Percentiles rank a stretch among this genome's conserved stretches.
These are phyloP conservation scores for Peromyscus eremicus DNA, from an alignment of 2,797 vertebrate genomes.

Conservation along the genomic window DNA sequence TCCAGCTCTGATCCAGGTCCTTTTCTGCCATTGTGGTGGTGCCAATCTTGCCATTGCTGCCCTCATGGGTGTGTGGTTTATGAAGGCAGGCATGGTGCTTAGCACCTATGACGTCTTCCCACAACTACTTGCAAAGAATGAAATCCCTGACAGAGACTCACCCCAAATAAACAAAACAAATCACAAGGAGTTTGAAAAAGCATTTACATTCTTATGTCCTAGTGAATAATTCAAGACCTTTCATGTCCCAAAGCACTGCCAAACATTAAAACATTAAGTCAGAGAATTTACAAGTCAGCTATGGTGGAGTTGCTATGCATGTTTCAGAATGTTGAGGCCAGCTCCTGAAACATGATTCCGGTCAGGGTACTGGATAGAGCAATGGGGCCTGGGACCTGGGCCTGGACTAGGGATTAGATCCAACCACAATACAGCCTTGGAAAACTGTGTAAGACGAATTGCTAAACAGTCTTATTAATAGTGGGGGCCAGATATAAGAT, in stretches of 20 bases:
- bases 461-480: no score
- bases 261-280: not conserved
- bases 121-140: not conserved
- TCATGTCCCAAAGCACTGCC: not conserved
- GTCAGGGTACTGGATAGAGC: not conserved
- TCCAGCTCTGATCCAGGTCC: not conserved
- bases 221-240: not conserved
- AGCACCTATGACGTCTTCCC: not conserved
- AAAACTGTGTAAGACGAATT: no score
- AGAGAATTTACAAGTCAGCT: not conserved
- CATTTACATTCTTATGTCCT: conserved; percentile 1
- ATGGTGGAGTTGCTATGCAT: no score
- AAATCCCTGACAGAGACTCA: not conserved
- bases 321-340: no score
- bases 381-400: not conserved
- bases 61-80: not conserved
- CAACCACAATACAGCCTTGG: accelerated
- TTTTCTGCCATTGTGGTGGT: not conserved
- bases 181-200: not conserved
- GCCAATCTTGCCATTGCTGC: accelerated
- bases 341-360: no score
- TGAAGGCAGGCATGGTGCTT: not conserved
- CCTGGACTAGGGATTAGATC: not conserved
- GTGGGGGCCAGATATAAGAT: no score
- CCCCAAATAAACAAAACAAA: not conserved